Base-by-base conservation (phyloP, 2,888 invertebrate species). In the Sthenelais limicola region DNA sequence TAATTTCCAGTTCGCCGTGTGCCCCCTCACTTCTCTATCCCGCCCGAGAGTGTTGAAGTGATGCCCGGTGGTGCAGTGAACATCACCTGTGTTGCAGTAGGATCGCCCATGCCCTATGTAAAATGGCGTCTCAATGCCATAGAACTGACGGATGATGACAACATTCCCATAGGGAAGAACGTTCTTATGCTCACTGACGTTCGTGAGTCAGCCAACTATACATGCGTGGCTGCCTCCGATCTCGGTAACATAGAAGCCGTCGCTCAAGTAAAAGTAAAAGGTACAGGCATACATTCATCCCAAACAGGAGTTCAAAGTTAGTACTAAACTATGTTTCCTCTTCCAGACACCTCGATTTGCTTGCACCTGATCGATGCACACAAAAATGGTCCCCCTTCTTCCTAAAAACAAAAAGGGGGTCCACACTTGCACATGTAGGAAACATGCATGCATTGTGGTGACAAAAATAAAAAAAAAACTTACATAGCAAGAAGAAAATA, bases 31-130 rank as follows among this genome's bases (percentile, higher is more conserved):
- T 99, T 99, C 89, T 95, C 97, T 18, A 94, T 95, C 77, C 94
- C 94, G 26, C 97, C 98, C 74, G 93, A 94, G 51, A 90, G 92
- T 15, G 94, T 92, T 79, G 96, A 97, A 86, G 97, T 98, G 69
- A 95, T 94, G 92, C 91, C 97, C 67, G 97, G 97, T 18, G 93
- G 94, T 0, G 93, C 93, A 85, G 90, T 98, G 80, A 98, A 96
- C 87, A 90, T 99, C 79, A 96, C 96, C 73, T 99, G 99, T 88
- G 96, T 97, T 71, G 98, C 98, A 12, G 94, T 96, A 35, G 98
- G 99, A 26, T 96, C 98, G 0, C 98, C 98, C 5, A 97, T 98
- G 97, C 99, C 98, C 0, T 93, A 92, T 82, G 97, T 99, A 71
- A 96, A 95, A 89, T 85, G 85, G 51, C 81, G 85, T 73, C 72